phyloP scores from a whole-genome alignment of 1,140 invertebrate genomes.

The Drosophila persimilis region DNA sequence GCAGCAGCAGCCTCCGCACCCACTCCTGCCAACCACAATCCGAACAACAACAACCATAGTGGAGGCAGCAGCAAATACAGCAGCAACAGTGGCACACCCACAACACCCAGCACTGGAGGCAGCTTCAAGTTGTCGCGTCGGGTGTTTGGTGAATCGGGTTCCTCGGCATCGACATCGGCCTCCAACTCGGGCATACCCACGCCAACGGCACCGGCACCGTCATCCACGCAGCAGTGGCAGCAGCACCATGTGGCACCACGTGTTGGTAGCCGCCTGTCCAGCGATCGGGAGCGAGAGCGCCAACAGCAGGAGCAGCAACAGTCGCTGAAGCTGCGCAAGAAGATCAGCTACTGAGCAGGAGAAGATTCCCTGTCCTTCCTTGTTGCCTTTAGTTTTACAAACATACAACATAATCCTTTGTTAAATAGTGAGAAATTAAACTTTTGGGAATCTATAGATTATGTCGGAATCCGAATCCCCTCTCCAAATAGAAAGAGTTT shows the following conservation, averaged over 20 bases:
- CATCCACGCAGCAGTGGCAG: constrained; percentile 36
- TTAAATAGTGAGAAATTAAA: no score
- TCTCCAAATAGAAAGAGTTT: background rate
- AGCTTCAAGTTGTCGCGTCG: constrained; percentile 67
- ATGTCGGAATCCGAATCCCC: no score
- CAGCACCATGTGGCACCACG: constrained; percentile 31
- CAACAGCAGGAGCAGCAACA: constrained; percentile 45
- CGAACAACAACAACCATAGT: constrained; percentile 29
- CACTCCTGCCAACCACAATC: background rate
- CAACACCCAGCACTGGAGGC: constrained; percentile 38
- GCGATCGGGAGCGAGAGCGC: constrained; percentile 46
- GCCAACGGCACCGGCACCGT: constrained; percentile 59
- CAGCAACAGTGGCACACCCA: constrained; percentile 28
- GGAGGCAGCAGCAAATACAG: constrained; percentile 43
- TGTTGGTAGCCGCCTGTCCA: constrained; percentile 45
- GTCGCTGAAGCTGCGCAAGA: constrained; percentile 75
- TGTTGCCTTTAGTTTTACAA: constrained; percentile 6
- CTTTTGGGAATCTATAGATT: no score
- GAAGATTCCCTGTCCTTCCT: constrained; percentile 15
- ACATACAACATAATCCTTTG: background rate
- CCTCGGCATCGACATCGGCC: constrained; percentile 72
- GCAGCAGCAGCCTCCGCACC: constrained; percentile 29
- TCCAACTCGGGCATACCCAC: constrained; percentile 77
- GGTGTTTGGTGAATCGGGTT: constrained; percentile 61
- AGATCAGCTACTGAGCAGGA: constrained; percentile 75